phyloP scores from a whole-genome alignment of 2,888 invertebrate genomes.

The Pseudococcus longispinus region DNA sequence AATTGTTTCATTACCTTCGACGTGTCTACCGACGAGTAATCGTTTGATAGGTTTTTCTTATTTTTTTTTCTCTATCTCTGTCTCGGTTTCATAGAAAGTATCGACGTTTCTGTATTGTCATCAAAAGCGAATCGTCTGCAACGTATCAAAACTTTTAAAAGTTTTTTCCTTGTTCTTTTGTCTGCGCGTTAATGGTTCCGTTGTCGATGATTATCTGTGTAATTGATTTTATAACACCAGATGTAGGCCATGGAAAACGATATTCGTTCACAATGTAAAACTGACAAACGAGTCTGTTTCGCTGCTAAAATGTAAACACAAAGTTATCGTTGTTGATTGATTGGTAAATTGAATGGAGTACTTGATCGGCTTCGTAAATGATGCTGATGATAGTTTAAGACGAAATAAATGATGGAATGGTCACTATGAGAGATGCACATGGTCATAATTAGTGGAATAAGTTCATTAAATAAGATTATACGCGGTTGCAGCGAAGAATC shows the following conservation, averaged over 20 bases:
- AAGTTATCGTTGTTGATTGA: background rate
- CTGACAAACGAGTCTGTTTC: background rate
- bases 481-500: no score
- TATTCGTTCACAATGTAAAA: background rate
- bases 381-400: background rate
- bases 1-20: conserved; percentile 21
- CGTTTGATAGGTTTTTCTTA: background rate
- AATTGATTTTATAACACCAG: conserved; percentile 1
- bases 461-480: no score
- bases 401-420: no score
- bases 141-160: background rate
- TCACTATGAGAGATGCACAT: no score
- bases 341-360: background rate
- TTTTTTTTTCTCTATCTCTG: background rate
- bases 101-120: background rate
- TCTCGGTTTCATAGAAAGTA: background rate
- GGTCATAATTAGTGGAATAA: no score
- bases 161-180: conserved; percentile 41
- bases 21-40: background rate
- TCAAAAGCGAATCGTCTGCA: background rate
- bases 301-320: background rate
- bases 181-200: conserved; percentile 1
- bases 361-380: background rate
- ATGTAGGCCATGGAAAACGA: conserved; percentile 45
- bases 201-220: conserved; percentile 20